A percentile compares a stretch with the other conserved stretches of the same genome.
Conservation (phyloP, 2,888 invertebrate species). For the Hymenopus coronatus region DNA sequence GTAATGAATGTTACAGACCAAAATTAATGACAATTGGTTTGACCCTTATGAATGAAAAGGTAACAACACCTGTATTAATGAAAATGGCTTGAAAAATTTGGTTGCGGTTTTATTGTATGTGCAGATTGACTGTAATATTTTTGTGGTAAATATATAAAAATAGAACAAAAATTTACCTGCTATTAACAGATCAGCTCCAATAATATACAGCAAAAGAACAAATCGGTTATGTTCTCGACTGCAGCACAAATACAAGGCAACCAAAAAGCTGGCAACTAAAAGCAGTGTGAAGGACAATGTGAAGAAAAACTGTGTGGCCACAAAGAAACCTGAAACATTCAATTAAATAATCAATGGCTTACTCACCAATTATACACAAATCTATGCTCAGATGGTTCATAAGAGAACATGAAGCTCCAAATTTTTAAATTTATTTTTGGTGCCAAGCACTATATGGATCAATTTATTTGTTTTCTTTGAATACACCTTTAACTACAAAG, state of each 20-base stretch:
- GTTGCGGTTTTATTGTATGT: too few relatives aligned
- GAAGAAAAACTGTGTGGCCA: conserved; percentile 91
- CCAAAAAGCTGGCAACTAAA: conserved; percentile 70
- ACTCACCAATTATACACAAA: background rate
- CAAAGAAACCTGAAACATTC: conserved; percentile 69
- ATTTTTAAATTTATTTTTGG: background rate
- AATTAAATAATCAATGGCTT: conserved; percentile 13
- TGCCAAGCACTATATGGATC: background rate
- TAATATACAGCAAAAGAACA: conserved; percentile 68
- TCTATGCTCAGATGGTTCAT: background rate
- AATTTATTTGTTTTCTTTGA: background rate
- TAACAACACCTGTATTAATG: too few relatives aligned
- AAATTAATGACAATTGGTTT: too few relatives aligned
- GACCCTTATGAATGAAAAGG: too few relatives aligned
- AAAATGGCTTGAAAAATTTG: too few relatives aligned
- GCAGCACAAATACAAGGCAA: conserved; percentile 69
- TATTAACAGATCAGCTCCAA: conserved; percentile 69
- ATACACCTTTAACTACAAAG: too few relatives aligned
- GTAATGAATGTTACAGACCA: too few relatives aligned
- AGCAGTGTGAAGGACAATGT: conserved; percentile 82
- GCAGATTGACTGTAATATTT: too few relatives aligned
- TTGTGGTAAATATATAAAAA: too few relatives aligned
- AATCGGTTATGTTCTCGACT: conserved; percentile 75
- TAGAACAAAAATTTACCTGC: conserved; percentile 51
- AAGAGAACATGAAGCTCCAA: background rate